Base-by-base conservation (phyloP, 92 coral and sea anemone species). In the Heteractis magnifica region DNA sequence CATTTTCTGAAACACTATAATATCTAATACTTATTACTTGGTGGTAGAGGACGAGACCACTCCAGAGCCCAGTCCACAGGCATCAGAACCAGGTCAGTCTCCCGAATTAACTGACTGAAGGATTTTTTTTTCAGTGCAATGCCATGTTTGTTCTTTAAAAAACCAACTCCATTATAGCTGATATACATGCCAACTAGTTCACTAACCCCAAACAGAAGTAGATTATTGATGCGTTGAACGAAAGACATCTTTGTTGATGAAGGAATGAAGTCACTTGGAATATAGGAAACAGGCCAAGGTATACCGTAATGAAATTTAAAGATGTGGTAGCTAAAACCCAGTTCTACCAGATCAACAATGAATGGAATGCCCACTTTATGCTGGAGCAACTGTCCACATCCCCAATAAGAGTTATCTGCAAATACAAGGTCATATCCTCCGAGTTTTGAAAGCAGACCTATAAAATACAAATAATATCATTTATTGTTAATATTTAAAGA, bases 61-160 rank as follows among this genome's bases (percentile, higher is more conserved):
- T 89, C 89, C 15, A 89, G 48, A 4, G 83, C 83, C 82, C 86
- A 89, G 78, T 89, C 88, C 56, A 80, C 44, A 44, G 89, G 86
- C 20, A 89, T 44, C 13, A 89, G 83, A 51, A 80, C 83, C 23
- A 89, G 19, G 75, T 84, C 87, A 41, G 87, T 76, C 52, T 84
- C 87, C 18, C 56, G 70, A 49, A 84, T 68, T 70, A 84, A 72
- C 52, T 84, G 81, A 3, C 14, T 60, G 52, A 77, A 65, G 51
- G 81, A 20, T 34, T 76, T 84, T 34, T 76, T 84, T 18, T 76
- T 65, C 59, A 77, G 87, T 14, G 81, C 77, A 56, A 84, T 58
- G 13, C 68, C 60, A 84, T 84, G 55, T 60, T 83, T 75, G 52
- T 19, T 13, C 18, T 83, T 83, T 10, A 84, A 77, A 49, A 53